Conservation (phyloP, 2,113 vertebrate species). For the Salvelinus fontinalis region DNA sequence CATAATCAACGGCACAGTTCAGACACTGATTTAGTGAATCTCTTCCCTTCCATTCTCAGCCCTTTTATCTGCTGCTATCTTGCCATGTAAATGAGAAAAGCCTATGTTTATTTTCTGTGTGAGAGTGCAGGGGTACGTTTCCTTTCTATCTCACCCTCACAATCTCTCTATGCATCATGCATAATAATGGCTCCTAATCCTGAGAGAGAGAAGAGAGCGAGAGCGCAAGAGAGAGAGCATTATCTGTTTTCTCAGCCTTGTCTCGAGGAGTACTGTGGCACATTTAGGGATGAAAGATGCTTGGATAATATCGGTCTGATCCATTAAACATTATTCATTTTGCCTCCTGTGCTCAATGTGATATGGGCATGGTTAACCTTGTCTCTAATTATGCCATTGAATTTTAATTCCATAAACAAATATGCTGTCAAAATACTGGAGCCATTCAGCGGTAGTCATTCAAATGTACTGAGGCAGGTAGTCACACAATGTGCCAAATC, state of each 20-base stretch:
- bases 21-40: background rate
- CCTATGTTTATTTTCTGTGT: conserved; percentile 32
- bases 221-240: too few relatives aligned
- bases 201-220: background rate
- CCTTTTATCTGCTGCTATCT: conserved; percentile 15
- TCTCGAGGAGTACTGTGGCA: too few relatives aligned
- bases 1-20: too few relatives aligned
- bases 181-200: conserved; percentile 58
- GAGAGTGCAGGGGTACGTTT: too few relatives aligned
- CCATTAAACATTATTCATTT: too few relatives aligned
- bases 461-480: background rate
- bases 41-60: background rate
- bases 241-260: too few relatives aligned
- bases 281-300: too few relatives aligned
- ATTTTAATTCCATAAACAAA: conserved; percentile 24
- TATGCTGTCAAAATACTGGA: conserved; percentile 2
- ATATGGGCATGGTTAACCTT: conserved; percentile 14
- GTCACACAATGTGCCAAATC: conserved; percentile 3
- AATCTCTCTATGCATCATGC: conserved; percentile 47
- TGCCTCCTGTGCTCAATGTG: too few relatives aligned
- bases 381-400: conserved; percentile 26
- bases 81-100: conserved; percentile 10
- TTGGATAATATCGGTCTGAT: too few relatives aligned
- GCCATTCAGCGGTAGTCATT: background rate
- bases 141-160: too few relatives aligned